These are phyloP conservation scores for Drosophila ochracea DNA, from an alignment of 2,888 invertebrate species.

Conservation along the genomic window DNA sequence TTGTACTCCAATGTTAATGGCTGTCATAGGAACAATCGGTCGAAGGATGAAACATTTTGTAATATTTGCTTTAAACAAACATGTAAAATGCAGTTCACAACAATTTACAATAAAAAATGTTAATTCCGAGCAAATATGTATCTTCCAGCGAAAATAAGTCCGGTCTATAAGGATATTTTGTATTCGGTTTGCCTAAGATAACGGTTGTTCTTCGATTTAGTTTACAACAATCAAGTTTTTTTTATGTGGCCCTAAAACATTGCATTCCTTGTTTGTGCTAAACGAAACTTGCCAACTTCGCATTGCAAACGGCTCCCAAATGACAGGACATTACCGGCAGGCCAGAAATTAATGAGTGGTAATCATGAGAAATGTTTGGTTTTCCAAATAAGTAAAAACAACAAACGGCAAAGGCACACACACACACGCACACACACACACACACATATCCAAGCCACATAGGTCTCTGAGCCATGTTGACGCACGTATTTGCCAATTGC, in stretches of 20 bases:
- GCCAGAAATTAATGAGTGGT: conserved; percentile 64
- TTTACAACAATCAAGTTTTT: background rate
- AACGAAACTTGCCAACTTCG: conserved; percentile 4
- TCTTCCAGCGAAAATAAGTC: background rate
- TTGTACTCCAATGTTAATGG: background rate
- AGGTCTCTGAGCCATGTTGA: conserved; percentile 13
- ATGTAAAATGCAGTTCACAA: background rate
- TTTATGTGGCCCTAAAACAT: background rate
- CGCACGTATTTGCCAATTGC: conserved; percentile 48
- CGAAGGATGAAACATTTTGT: background rate
- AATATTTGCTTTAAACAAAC: background rate
- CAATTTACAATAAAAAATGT: background rate
- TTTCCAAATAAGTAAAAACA: conserved; percentile 19
- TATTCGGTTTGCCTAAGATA: background rate
- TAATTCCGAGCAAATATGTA: background rate
- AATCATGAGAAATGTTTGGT: conserved; percentile 68
- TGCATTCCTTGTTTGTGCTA: background rate
- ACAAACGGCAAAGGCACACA: background rate
- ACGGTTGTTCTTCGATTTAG: background rate
- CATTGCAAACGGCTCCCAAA: conserved; percentile 12
- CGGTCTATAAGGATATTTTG: background rate
- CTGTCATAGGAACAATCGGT: background rate
- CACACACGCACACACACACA: background rate
- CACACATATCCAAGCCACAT: background rate
- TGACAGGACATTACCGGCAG: conserved; percentile 50